Conservation (phyloP, 2,113 vertebrate genomes). For the Elephas maximus region DNA sequence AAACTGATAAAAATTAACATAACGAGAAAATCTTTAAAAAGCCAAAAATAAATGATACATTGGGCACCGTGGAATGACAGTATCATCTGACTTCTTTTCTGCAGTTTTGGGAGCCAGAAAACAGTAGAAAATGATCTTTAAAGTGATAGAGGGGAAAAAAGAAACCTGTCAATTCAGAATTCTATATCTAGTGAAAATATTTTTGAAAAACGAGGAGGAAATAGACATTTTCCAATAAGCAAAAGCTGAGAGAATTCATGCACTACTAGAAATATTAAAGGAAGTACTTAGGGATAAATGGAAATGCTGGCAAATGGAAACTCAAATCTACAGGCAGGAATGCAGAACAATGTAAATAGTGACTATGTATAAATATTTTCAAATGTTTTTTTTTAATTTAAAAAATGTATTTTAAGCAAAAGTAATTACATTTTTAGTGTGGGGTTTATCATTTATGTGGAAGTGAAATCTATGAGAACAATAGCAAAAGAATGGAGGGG, state of each 20-base stretch:
- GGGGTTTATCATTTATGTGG: background rate
- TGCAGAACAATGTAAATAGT: background rate
- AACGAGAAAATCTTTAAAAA: background rate
- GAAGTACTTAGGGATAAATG: background rate
- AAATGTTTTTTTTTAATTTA: background rate
- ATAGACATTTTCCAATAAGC: constrained; percentile 7
- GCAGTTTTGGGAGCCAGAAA: background rate
- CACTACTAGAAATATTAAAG: background rate
- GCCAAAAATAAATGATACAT: background rate
- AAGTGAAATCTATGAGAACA: background rate
- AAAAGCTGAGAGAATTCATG: background rate
- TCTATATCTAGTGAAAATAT: constrained; percentile 1
- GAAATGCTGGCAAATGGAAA: background rate
- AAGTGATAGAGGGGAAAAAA: background rate
- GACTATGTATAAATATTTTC: background rate
- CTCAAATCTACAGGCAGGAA: background rate
- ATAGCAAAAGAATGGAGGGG: background rate
- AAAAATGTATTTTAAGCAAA: background rate
- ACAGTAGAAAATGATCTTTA: background rate
- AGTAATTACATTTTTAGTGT: background rate
- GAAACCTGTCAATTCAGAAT: background rate
- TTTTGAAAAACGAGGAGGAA: constrained; percentile 6
- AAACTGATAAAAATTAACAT: background rate
- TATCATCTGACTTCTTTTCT: background rate
- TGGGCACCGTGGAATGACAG: background rate